Evolutionary conservation across 2,888 invertebrate genomes (phyloP).

Genomic region (Oscheius sp.): DNA sequence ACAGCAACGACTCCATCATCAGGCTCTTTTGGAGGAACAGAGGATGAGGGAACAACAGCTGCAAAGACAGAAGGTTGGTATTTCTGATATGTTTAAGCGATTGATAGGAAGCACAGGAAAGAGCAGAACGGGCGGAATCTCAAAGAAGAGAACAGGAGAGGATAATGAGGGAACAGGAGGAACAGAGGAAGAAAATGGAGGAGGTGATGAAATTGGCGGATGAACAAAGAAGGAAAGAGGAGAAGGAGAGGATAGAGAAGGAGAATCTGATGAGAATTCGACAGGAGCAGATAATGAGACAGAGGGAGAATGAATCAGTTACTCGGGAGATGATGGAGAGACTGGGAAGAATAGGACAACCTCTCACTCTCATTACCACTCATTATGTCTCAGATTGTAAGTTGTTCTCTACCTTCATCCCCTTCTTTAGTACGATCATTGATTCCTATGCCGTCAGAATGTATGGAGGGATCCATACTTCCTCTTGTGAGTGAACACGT

Average conservation of each 20-base stretch:
- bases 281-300: slow-evolving; percentile 35
- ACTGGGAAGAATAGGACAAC: slow-evolving; percentile 45
- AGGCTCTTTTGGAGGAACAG: slow-evolving; percentile 32
- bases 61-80: slow-evolving; percentile 23
- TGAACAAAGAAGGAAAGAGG: slow-evolving; percentile 33
- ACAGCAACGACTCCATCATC: slow-evolving; percentile 28
- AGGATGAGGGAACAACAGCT: slow-evolving; percentile 23
- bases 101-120: too few relatives aligned
- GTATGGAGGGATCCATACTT: slow-evolving; percentile 38
- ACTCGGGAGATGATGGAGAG: slow-evolving; percentile 36
- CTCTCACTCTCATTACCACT: slow-evolving; percentile 56
- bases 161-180: slow-evolving; percentile 33
- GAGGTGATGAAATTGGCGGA: slow-evolving; percentile 32
- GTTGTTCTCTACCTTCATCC: not conserved
- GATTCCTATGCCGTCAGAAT: slow-evolving; percentile 59
- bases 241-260: slow-evolving; percentile 32
- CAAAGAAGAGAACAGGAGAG: slow-evolving; percentile 23
- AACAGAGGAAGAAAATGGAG: slow-evolving; percentile 24
- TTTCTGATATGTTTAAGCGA: too few relatives aligned
- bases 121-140: slow-evolving; percentile 21
- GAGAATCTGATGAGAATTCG: slow-evolving; percentile 35
- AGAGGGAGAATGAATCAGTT: slow-evolving; percentile 29
- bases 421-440: slow-evolving; percentile 49
- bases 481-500: slow-evolving; percentile 41
- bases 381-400: slow-evolving; percentile 61